Evolutionary conservation across 2,888 invertebrate genomes (phyloP), one percentile per base, ranked within the genome.

Genomic region (Tribolium freemani): DNA sequence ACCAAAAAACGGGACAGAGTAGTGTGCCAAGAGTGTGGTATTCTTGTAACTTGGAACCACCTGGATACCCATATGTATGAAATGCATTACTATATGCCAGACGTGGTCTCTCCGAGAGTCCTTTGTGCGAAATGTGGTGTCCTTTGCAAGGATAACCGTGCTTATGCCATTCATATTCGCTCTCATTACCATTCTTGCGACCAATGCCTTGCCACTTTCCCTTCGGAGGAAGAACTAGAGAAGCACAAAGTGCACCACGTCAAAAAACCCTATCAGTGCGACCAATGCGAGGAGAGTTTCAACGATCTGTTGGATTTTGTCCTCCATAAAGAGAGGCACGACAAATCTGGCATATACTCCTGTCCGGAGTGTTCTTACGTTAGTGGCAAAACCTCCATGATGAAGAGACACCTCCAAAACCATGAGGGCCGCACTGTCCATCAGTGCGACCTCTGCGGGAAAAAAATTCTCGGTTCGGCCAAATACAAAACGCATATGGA

Each of bases 251-350:
- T 4, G 9, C 2, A 16, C 5, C 63, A 63, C 31, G 3, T 31
- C 3, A 10, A 51, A 16, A 8, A 63, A 75, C 86, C 87, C 63
- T 88, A 87, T 79, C 86, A 77, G 20, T 83, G 83, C 68, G 73
- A 78, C 16, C 72, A 77, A 4, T 83, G 84, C 70, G 75, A 79
- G 3, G 76, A 79, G 54, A 77, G 78, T 21, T 77, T 88, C 73
- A 86, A 31, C 0, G 44, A 11, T n/a, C 1, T n/a, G 6, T 31
- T 3, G 10, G 63, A 51, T 5, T 63, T 16, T 16, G 51, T 63
- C 5, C 5, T 63, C 6, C 63, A 63, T 21, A 30, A 44, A 4
- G 53, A 53, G 21, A 44, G n/a, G n/a, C 51, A 63, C 10, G 51
- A 53, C 5, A 5, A 6, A 11, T 16, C 38, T 3, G 38, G 51